Evolutionary conservation across 2,797 vertebrate genomes (phyloP), one percentile per base, ranked within the genome.

Genomic region (Diglossa cyanea): DNA sequence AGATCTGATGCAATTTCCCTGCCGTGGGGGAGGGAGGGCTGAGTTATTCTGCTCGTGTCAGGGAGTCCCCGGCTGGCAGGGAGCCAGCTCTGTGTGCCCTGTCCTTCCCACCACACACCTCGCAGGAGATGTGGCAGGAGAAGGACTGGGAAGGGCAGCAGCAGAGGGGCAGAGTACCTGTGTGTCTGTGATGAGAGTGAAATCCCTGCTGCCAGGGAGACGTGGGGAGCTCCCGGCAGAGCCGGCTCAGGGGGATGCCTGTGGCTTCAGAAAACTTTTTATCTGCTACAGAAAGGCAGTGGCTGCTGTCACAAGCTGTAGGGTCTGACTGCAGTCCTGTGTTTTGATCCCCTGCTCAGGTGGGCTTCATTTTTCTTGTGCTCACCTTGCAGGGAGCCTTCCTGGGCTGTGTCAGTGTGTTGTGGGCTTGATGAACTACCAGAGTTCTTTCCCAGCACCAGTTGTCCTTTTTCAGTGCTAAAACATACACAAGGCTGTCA

Each of bases 201-300:
- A 51, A 85, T 58, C 23, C 23, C 35, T 23, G 11, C 45, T n/a
- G 40, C 13, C 60, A 3, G 58, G 39, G 47, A 79, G 50, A 40
- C 2, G 0, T 33, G 62, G 33, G 54, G 21, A 48, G 74, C 57
- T 66, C 39, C 30, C 0, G n/a, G 23, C 12, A 76, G 60, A 76
- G n/a, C 57, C 0, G 0, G 45, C 73, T 65, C 57, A 28, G n/a
- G 28, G n/a, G 23, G 14, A 31, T 50, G 71, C 51, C 48, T 37
- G 24, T 48, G 48, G 6, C 77, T 50, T 45, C 55, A 44, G 67
- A 37, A 85, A 63, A 30, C 33, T 58, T 87, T 84, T 67, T 21
- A 57, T 53, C 48, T 65, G 53, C 30, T 68, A 31, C 45, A 54
- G 67, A 89, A 85, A 80, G 53, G 39, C 70, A 68, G 62, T 8